Evolutionary conservation across 2,797 vertebrate genomes (phyloP).

Genomic region (Acanthis flammea): DNA sequence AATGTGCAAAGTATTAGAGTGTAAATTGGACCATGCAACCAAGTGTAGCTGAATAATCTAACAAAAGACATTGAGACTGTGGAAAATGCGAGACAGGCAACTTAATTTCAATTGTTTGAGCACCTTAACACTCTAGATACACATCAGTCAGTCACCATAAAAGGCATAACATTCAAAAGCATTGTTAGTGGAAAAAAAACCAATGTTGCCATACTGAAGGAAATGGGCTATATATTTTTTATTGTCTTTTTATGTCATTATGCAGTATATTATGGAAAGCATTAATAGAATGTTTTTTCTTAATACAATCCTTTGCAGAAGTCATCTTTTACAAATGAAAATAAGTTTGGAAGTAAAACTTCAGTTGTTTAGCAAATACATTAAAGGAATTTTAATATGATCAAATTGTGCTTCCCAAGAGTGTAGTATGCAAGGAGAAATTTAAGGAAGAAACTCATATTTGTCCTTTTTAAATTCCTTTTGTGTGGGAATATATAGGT

Average conservation of each 20-base stretch:
- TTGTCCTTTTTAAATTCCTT: not conserved
- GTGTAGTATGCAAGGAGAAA: not conserved
- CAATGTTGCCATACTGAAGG: not conserved
- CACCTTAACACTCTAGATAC: slow-evolving; percentile 63
- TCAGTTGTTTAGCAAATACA: not conserved
- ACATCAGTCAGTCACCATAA: slow-evolving; percentile 47
- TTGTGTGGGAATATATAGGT: not conserved
- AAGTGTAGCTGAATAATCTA: slow-evolving; percentile 31
- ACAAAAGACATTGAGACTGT: slow-evolving; percentile 69
- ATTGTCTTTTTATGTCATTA: slow-evolving; percentile 11
- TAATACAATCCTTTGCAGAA: not conserved
- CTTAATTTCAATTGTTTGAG: slow-evolving; percentile 75
- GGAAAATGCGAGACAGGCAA: slow-evolving; percentile 75
- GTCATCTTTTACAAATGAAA: not conserved
- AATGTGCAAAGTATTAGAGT: slow-evolving; percentile 71
- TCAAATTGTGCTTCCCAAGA: not conserved
- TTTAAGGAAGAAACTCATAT: not conserved
- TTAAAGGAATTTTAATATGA: not conserved
- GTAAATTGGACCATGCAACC: slow-evolving; percentile 72
- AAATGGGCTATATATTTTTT: not conserved
- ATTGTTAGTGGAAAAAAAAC: slow-evolving; percentile 40
- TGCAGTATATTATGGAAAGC: not conserved
- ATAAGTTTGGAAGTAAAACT: not conserved
- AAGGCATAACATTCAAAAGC: slow-evolving; percentile 14
- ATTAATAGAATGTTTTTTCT: not conserved